Conservation (phyloP, 2,797 vertebrate species). For the Syncerus caffer region DNA sequence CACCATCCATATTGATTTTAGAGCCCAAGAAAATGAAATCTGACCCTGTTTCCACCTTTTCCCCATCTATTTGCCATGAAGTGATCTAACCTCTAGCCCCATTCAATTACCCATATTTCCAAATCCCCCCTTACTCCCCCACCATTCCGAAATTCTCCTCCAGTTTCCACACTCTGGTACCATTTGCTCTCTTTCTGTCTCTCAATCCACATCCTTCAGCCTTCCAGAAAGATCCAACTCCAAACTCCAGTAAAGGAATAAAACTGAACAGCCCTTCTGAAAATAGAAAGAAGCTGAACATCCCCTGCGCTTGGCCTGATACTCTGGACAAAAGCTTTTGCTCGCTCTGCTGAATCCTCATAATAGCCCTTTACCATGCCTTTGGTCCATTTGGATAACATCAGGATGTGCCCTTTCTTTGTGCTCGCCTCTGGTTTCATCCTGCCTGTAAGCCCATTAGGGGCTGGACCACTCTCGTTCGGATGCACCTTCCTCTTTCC, state of each 20-base stretch:
- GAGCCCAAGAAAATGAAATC: not conserved
- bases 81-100: not conserved
- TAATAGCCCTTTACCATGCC: not conserved
- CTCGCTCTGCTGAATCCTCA: not conserved
- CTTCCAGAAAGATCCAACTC: not conserved
- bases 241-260: not conserved
- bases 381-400: accelerated
- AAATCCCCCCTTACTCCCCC: not conserved
- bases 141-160: not conserved
- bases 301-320: not conserved
- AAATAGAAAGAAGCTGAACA: not conserved
- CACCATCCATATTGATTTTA: not conserved
- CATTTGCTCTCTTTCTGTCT: not conserved
- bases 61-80: not conserved
- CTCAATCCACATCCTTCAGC: not conserved
- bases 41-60: not conserved
- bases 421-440: not conserved
- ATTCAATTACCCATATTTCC: accelerated
- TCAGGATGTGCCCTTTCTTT: not conserved
- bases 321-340: not conserved
- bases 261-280: not conserved
- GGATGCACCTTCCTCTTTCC: not conserved
- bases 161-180: not conserved
- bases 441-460: not conserved
- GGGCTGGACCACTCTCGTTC: accelerated